A percentile compares a stretch with the other conserved stretches of the same genome.
phyloP scores from a whole-genome alignment of 92 coral and sea anemone species.

The Zoanthus sociatus region DNA sequence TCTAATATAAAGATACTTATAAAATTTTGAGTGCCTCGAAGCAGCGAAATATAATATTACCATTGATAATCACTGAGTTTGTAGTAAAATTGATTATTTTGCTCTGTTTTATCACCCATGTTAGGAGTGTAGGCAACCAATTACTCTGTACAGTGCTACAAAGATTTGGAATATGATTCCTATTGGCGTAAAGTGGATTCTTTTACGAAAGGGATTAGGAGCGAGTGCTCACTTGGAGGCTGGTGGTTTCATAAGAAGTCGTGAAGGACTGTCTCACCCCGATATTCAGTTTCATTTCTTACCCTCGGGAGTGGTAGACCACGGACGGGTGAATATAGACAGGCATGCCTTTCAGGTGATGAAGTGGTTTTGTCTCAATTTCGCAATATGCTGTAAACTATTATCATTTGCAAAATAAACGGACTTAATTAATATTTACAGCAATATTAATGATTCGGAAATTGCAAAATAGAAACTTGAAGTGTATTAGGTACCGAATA shows the following conservation, averaged over 20 bases:
- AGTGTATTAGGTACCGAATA: too few relatives aligned
- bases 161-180: constrained; percentile 82
- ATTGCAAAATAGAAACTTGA: too few relatives aligned
- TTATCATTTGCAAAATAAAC: too few relatives aligned
- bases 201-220: constrained; percentile 71
- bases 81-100: neutral
- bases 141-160: constrained; percentile 78
- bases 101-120: neutral
- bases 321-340: constrained; percentile 68
- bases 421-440: too few relatives aligned
- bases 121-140: constrained; percentile 86
- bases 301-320: constrained; percentile 79
- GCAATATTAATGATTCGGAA: too few relatives aligned
- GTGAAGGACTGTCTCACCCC: constrained; percentile 83
- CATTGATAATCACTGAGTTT: too few relatives aligned
- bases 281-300: constrained; percentile 87
- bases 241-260: constrained; percentile 83
- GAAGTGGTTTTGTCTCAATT: neutral
- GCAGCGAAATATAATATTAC: too few relatives aligned
- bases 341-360: constrained; percentile 85
- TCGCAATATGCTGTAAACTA: too few relatives aligned
- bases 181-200: constrained; percentile 79
- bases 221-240: constrained; percentile 85
- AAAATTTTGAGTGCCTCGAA: too few relatives aligned
- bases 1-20: too few relatives aligned